These are phyloP conservation scores for Rosalia funebris DNA, from an alignment of 2,888 invertebrate genomes.

Conservation along the genomic window DNA sequence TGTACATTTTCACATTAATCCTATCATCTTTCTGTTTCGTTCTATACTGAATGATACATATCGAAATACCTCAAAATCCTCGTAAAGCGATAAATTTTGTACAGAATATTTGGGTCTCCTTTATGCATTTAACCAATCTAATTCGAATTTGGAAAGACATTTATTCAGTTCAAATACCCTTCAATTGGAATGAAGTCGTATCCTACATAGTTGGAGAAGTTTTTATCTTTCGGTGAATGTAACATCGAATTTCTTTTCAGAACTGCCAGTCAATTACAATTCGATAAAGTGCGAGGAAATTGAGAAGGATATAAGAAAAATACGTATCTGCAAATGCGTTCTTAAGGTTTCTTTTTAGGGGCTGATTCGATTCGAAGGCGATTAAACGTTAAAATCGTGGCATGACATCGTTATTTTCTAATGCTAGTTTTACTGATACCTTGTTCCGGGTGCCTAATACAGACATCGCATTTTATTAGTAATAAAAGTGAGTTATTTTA, in stretches of 20 bases:
- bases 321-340: slow-evolving; percentile 48
- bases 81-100: background rate
- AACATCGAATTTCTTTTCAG: slow-evolving; percentile 41
- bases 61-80: background rate
- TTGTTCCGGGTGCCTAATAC: too few species aligned
- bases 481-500: too few species aligned
- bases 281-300: slow-evolving; percentile 55
- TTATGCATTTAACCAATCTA: slow-evolving; percentile 9
- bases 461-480: too few species aligned
- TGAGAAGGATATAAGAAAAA: slow-evolving; percentile 50
- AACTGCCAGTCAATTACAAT: slow-evolving; percentile 55
- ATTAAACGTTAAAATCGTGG: slow-evolving; percentile 41
- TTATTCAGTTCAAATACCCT: slow-evolving; percentile 29
- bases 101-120: slow-evolving; percentile 6
- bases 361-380: slow-evolving; percentile 44
- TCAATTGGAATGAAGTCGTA: slow-evolving; percentile 36
- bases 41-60: too few species aligned
- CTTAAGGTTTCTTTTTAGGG: slow-evolving; percentile 41
- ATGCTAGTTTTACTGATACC: too few species aligned
- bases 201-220: slow-evolving; percentile 37
- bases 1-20: too few species aligned
- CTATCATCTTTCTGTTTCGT: too few species aligned
- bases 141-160: slow-evolving; percentile 31
- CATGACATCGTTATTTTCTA: too few species aligned
- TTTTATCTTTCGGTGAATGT: slow-evolving; percentile 37